Percentiles rank a stretch among this genome's conserved stretches.
Conservation (phyloP, 2,113 vertebrate species). For the Phaethornis superciliosus region DNA sequence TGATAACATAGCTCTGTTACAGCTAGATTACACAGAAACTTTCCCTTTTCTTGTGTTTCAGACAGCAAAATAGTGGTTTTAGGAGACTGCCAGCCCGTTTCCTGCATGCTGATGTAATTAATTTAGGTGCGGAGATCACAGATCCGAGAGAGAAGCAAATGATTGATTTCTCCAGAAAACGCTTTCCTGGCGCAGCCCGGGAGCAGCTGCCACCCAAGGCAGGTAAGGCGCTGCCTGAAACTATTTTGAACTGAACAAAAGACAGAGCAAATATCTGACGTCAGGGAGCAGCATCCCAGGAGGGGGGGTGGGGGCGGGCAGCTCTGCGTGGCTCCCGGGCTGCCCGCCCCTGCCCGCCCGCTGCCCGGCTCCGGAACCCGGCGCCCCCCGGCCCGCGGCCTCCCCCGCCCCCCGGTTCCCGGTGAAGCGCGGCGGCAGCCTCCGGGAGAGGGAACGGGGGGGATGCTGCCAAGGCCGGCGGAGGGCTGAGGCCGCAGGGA, state of each 20-base stretch:
- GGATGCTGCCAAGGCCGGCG: neutral
- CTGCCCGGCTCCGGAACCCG: neutral
- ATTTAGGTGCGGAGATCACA: neutral
- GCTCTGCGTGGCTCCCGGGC: neutral
- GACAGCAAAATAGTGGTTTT: neutral
- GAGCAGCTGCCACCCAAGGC: neutral
- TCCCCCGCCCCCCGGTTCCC: neutral
- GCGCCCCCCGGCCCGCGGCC: neutral
- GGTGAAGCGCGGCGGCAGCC: neutral
- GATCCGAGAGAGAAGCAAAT: neutral
- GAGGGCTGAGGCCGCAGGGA: neutral
- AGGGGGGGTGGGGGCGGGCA: neutral
- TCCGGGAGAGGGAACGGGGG: too few species aligned
- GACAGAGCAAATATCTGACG: slow-evolving; percentile 4
- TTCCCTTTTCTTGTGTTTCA: neutral
- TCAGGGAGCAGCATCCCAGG: neutral
- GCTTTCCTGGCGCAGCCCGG: neutral
- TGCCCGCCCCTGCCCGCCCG: neutral
- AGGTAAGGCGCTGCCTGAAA: slow-evolving; percentile 43
- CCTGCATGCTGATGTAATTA: neutral
- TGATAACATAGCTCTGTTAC: neutral
- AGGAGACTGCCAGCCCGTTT: neutral
- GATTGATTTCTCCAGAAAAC: neutral
- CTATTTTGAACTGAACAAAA: slow-evolving; percentile 57
- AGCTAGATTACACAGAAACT: slow-evolving; percentile 14